Conservation (phyloP, 2,888 invertebrate genomes). For the Timandra comae region DNA sequence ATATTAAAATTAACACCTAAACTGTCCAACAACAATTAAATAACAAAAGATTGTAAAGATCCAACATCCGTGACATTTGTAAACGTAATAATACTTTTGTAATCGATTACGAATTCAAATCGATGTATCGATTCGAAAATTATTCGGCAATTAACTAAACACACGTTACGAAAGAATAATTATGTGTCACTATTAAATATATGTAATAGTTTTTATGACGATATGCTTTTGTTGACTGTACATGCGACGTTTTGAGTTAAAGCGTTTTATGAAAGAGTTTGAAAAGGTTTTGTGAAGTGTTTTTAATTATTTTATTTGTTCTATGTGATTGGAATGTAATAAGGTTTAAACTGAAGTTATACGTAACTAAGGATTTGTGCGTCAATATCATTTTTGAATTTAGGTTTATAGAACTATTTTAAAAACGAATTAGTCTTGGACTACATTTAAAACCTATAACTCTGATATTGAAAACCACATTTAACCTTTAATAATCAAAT, state of each 20-base stretch:
- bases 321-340: no score
- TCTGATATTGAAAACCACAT: no score
- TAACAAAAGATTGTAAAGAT: constrained; percentile 35
- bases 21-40: constrained; percentile 31
- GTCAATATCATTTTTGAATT: no score
- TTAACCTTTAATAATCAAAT: no score
- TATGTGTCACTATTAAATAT: constrained; percentile 37
- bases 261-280: no score
- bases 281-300: no score
- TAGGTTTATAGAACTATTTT: no score
- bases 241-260: constrained; percentile 43
- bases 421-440: no score
- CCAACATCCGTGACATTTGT: constrained; percentile 50
- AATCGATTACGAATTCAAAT: constrained; percentile 46
- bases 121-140: constrained; percentile 37
- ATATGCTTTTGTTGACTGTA: constrained; percentile 42
- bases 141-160: constrained; percentile 39
- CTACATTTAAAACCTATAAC: no score
- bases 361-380: no score
- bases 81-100: constrained; percentile 46
- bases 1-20: constrained; percentile 5
- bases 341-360: no score
- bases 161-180: constrained; percentile 38
- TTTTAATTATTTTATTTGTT: no score
- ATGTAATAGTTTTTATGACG: constrained; percentile 30